Percentiles rank a stretch among this genome's conserved stretches.
phyloP scores from a whole-genome alignment of 2,113 vertebrate genomes.

The Siniperca chuatsi region DNA sequence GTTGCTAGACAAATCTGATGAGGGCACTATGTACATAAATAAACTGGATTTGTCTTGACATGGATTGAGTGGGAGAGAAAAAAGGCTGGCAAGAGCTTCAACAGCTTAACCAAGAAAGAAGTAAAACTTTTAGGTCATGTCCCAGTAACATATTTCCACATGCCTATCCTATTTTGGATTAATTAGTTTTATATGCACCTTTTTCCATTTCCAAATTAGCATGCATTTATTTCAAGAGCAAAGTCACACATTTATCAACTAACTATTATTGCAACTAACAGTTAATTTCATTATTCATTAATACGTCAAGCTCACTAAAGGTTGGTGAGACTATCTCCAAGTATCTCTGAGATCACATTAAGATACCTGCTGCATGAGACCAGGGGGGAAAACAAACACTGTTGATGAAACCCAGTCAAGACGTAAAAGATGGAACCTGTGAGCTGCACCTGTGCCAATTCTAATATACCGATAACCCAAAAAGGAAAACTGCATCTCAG shows the following conservation, averaged over 20 bases:
- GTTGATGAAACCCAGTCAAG: constrained; percentile 50
- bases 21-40: neutral
- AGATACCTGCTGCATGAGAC: constrained; percentile 47
- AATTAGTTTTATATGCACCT: neutral
- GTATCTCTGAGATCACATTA: constrained; percentile 49
- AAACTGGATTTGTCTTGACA: neutral
- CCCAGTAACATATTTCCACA: neutral
- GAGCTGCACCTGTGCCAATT: constrained; percentile 54
- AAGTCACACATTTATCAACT: neutral
- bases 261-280: neutral
- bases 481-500: constrained; percentile 40
- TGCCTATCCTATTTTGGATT: neutral
- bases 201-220: neutral
- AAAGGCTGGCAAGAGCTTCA: neutral
- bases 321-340: constrained; percentile 38
- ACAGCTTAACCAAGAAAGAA: neutral
- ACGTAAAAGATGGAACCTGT: constrained; percentile 32
- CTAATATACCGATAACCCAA: constrained; percentile 35
- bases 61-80: neutral
- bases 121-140: neutral
- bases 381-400: constrained; percentile 31
- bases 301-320: neutral
- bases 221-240: neutral
- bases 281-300: neutral
- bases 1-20: constrained; percentile 7